Evolutionary conservation across 2,888 invertebrate genomes (phyloP).

Genomic region (Tipula unca): DNA sequence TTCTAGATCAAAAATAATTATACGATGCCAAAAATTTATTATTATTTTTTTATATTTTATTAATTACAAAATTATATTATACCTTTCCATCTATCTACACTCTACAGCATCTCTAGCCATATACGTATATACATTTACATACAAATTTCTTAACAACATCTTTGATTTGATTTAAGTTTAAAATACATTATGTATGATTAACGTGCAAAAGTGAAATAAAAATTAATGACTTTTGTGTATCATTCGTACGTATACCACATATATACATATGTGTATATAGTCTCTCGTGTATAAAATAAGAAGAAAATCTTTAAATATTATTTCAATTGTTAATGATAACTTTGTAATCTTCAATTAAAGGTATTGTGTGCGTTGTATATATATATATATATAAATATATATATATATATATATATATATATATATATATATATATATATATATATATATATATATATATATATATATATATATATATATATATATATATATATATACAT

Average conservation of each 20-base stretch:
- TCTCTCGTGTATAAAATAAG: not conserved
- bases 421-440: too few species aligned
- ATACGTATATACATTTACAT: too few species aligned
- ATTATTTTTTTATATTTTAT: not conserved
- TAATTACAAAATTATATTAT: not conserved
- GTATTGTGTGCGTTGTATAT: too few species aligned
- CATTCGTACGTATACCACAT: not conserved
- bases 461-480: too few species aligned
- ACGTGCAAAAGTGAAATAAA: conserved; percentile 2
- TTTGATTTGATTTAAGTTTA: not conserved
- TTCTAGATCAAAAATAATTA: not conserved
- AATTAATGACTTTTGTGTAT: not conserved
- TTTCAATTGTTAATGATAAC: not conserved
- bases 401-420: too few species aligned
- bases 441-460: too few species aligned
- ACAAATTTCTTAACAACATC: not conserved
- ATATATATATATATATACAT: too few species aligned
- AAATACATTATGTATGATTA: not conserved
- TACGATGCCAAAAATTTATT: not conserved
- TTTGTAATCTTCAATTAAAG: conserved; percentile 8
- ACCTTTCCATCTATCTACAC: not conserved
- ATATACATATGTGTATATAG: not conserved
- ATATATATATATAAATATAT: too few species aligned
- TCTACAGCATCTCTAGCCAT: not conserved
- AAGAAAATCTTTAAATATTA: not conserved